These are phyloP conservation scores for Aleiodes testaceus DNA, from an alignment of 2,888 invertebrate genomes.

Conservation along the genomic window DNA sequence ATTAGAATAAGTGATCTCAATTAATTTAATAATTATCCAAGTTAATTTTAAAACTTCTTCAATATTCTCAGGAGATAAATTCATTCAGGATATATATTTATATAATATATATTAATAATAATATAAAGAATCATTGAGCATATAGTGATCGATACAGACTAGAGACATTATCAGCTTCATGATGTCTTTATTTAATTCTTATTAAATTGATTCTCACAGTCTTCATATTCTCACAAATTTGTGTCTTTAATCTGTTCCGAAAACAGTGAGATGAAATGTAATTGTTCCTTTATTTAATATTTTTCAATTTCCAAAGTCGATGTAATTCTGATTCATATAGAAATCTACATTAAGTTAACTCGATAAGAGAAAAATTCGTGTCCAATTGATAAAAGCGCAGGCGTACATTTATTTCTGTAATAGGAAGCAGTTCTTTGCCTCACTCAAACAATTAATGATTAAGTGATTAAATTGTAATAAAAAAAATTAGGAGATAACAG, in stretches of 20 bases:
- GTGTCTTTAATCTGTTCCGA: conserved; percentile 22
- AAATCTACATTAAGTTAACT: conserved; percentile 23
- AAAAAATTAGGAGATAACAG: background rate
- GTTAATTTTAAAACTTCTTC: conserved; percentile 13
- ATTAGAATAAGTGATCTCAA: background rate
- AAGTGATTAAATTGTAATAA: too few species aligned
- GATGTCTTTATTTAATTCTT: background rate
- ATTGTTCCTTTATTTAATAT: conserved; percentile 6
- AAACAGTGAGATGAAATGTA: conserved; percentile 8
- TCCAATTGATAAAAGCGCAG: conserved; percentile 10
- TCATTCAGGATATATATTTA: conserved; percentile 19
- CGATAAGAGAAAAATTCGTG: conserved; percentile 2
- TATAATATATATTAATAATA: conserved; percentile 11
- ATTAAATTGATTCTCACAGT: conserved; percentile 9
- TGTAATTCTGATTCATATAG: conserved; percentile 17
- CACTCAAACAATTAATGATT: too few species aligned
- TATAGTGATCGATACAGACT: conserved; percentile 34
- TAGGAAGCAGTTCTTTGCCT: background rate
- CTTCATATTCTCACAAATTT: background rate
- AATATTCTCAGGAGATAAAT: conserved; percentile 28
- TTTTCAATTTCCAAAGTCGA: background rate
- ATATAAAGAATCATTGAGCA: conserved; percentile 32
- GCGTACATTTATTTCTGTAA: background rate
- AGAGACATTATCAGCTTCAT: conserved; percentile 3
- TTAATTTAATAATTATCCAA: conserved; percentile 9